Evolutionary conservation across 2,797 vertebrate genomes (phyloP).

Genomic region (Argya squamiceps): DNA sequence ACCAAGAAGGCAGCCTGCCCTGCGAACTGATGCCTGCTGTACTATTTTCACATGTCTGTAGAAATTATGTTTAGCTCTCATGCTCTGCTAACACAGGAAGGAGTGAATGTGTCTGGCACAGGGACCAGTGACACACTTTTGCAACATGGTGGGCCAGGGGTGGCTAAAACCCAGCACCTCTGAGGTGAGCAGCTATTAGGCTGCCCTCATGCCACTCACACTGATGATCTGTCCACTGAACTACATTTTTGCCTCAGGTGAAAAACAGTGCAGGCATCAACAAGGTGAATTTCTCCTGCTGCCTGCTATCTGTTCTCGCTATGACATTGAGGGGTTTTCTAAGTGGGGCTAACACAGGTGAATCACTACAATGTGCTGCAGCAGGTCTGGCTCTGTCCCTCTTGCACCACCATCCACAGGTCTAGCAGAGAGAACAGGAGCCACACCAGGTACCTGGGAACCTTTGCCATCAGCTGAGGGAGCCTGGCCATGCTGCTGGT

Average conservation of each 20-base stretch:
- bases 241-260: neutral
- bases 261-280: neutral
- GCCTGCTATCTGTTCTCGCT: neutral
- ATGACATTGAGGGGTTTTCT: neutral
- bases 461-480: neutral
- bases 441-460: neutral
- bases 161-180: neutral
- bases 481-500: neutral
- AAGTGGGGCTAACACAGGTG: neutral
- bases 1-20: neutral
- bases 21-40: neutral
- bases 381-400: neutral
- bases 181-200: neutral
- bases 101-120: neutral
- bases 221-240: neutral
- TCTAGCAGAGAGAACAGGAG: neutral
- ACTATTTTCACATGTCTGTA: neutral
- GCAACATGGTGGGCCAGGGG: neutral
- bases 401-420: neutral
- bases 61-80: neutral
- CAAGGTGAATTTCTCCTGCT: neutral
- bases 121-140: neutral
- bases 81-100: neutral
- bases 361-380: neutral
- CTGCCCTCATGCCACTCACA: accelerated